Percentiles rank a stretch among this genome's conserved stretches.
phyloP scores from a whole-genome alignment of 1,140 invertebrate species.

The Gyrodactylus salaris region DNA sequence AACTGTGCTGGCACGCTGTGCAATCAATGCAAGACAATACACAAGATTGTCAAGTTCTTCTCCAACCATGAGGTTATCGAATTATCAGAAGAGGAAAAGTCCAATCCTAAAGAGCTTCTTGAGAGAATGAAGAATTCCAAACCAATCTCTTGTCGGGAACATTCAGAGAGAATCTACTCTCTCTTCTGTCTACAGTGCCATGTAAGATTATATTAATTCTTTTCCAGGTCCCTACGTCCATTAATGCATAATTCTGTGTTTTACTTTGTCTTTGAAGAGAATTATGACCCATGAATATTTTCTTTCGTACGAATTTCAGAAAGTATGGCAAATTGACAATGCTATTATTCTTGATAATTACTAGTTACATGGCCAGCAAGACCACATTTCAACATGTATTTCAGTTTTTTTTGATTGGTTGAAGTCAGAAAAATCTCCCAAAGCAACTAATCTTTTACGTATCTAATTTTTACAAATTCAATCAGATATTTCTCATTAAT shows the following conservation, averaged over 20 bases:
- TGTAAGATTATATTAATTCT: not conserved
- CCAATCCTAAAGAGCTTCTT: not conserved
- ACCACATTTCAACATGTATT: no score
- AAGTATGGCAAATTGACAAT: not conserved
- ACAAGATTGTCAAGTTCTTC: conserved; percentile 4
- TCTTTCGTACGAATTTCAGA: not conserved
- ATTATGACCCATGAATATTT: not conserved
- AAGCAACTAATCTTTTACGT: no score
- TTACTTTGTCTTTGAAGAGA: not conserved
- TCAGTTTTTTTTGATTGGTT: no score
- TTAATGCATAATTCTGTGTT: not conserved
- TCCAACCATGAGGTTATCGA: conserved; percentile 1
- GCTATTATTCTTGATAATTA: not conserved
- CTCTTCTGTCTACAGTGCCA: not conserved
- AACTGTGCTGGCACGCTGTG: conserved; percentile 5
- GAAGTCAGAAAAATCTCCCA: no score
- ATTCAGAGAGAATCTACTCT: not conserved
- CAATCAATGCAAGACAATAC: not conserved
- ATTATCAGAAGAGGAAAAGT: conserved; percentile 3
- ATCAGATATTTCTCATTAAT: no score
- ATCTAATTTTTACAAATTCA: no score
- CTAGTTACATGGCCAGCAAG: not conserved
- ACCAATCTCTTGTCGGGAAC: not conserved
- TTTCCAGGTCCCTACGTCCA: not conserved
- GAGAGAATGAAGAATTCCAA: not conserved